These are phyloP conservation scores for Apotomis capreana DNA, from an alignment of 2,888 invertebrate genomes.

Conservation along the genomic window DNA sequence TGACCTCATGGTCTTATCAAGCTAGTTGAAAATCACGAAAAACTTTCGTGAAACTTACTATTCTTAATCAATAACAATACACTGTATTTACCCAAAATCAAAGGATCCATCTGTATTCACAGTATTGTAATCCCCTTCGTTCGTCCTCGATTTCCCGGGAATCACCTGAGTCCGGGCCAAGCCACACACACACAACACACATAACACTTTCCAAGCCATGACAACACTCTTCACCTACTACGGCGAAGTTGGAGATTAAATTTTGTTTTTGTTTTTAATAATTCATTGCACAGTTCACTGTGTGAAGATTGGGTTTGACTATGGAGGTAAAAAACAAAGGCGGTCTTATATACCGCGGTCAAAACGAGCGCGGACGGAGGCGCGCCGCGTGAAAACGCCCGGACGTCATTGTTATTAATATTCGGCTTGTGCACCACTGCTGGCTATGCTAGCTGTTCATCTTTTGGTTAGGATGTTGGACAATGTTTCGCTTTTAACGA, in stretches of 20 bases:
- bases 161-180: constrained; percentile 75
- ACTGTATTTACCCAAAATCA: constrained; percentile 85
- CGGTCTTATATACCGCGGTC: constrained; percentile 77
- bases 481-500: no score
- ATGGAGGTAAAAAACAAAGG: constrained; percentile 74
- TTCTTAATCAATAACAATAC: constrained; percentile 24
- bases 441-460: constrained; percentile 36
- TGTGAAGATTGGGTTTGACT: constrained; percentile 64
- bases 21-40: background rate
- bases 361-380: constrained; percentile 71
- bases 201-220: constrained; percentile 68
- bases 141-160: constrained; percentile 75
- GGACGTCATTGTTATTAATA: constrained; percentile 81
- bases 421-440: constrained; percentile 51
- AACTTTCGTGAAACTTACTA: constrained; percentile 15
- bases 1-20: background rate
- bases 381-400: constrained; percentile 77
- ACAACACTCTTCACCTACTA: constrained; percentile 49
- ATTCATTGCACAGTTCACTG: constrained; percentile 56
- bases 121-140: constrained; percentile 85
- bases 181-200: constrained; percentile 73
- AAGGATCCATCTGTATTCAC: constrained; percentile 89
- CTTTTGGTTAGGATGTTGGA: no score
- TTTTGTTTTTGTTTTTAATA: constrained; percentile 45
- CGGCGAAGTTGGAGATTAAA: constrained; percentile 41